Conservation (phyloP, 2,113 vertebrate species). For the Pantherophis guttatus region DNA sequence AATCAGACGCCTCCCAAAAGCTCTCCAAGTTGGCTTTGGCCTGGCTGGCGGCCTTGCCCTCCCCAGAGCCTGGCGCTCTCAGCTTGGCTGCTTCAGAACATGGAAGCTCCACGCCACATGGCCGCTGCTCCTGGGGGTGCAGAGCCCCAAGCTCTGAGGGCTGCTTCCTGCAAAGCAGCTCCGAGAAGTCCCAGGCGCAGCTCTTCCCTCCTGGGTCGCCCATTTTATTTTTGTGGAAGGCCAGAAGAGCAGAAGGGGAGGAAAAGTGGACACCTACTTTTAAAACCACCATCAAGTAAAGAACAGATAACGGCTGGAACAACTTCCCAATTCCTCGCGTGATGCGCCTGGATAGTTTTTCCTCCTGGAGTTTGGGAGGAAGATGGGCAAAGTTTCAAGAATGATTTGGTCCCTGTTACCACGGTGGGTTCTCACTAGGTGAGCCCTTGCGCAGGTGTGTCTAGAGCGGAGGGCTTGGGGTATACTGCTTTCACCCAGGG, state of each 20-base stretch:
- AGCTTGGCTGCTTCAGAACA: neutral
- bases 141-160: too few relatives aligned
- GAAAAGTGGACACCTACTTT: neutral
- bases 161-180: too few relatives aligned
- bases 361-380: neutral
- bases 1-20: too few relatives aligned
- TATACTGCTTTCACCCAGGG: too few relatives aligned
- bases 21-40: too few relatives aligned
- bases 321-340: accelerated
- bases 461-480: neutral
- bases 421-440: neutral
- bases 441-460: neutral
- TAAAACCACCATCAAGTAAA: accelerated
- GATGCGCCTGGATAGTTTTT: neutral
- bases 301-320: neutral
- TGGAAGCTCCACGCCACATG: too few relatives aligned
- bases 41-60: neutral
- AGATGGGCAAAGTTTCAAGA: neutral
- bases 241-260: neutral
- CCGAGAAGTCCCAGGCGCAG: too few relatives aligned
- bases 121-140: neutral
- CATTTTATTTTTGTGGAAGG: neutral
- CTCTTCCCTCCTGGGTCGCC: too few relatives aligned
- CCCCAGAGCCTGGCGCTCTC: neutral
- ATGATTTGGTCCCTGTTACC: neutral